These are phyloP conservation scores for Tamias sibiricus DNA, from an alignment of 2,113 vertebrate species.

Conservation along the genomic window DNA sequence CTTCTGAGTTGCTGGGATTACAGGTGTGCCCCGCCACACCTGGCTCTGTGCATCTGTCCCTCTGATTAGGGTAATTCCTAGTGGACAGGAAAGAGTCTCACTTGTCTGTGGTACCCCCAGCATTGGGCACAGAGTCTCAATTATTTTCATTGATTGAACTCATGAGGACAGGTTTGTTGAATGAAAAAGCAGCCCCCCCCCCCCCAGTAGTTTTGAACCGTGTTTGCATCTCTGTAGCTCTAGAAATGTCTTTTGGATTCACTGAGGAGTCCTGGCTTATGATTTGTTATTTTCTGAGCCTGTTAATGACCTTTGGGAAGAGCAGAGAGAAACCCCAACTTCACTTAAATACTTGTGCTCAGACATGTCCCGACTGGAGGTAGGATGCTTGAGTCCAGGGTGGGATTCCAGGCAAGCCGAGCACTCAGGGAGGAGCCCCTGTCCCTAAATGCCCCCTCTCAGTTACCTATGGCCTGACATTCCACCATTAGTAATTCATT, in stretches of 20 bases:
- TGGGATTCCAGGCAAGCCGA: background rate
- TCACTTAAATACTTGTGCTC: background rate
- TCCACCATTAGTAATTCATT: background rate
- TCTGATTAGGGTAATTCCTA: background rate
- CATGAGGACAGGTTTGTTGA: background rate
- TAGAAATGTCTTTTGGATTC: slow-evolving; percentile 11
- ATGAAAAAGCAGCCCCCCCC: background rate
- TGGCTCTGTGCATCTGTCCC: background rate
- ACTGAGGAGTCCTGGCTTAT: background rate
- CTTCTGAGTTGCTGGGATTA: too few relatives aligned
- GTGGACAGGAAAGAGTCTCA: background rate
- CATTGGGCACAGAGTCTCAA: background rate
- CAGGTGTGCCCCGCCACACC: too few relatives aligned
- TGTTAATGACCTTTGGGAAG: background rate
- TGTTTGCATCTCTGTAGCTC: background rate
- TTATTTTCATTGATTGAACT: background rate
- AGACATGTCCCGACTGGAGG: background rate
- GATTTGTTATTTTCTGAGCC: background rate
- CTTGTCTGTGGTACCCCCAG: background rate
- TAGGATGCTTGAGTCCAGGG: background rate
- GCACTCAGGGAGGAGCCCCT: background rate
- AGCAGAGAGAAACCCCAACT: background rate
- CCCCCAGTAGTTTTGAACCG: background rate
- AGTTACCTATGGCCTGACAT: background rate
- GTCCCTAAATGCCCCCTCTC: background rate